A percentile compares a stretch with the other conserved stretches of the same genome.
Evolutionary conservation across 1,140 invertebrate genomes (phyloP).

Genomic region (Microvelia longipes): DNA sequence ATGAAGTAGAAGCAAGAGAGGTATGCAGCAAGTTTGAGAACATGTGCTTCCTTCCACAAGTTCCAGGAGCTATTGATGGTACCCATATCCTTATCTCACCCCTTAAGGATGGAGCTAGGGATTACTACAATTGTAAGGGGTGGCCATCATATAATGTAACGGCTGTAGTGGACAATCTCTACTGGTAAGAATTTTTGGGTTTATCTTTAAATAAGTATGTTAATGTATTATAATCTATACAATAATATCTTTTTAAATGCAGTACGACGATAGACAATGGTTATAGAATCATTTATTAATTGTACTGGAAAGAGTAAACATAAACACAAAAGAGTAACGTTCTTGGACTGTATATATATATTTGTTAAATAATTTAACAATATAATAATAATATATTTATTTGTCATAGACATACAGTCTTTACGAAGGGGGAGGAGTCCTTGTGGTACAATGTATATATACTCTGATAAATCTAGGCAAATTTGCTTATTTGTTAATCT

Average conservation of each 20-base stretch:
- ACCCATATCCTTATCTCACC: not conserved
- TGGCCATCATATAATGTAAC: not conserved
- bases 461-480: too few species aligned
- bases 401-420: too few species aligned
- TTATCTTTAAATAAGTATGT: too few species aligned
- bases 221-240: not conserved
- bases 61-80: not conserved
- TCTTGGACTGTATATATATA: too few species aligned
- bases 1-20: not conserved
- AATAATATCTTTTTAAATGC: not conserved
- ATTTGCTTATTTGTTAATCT: not conserved
- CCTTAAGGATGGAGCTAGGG: not conserved
- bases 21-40: not conserved
- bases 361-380: not conserved
- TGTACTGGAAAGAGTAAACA: not conserved
- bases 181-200: too few species aligned
- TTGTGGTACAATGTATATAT: too few species aligned
- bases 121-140: not conserved
- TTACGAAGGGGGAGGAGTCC: too few species aligned
- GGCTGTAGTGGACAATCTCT: not conserved
- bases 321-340: too few species aligned
- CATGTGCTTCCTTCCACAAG: not conserved
- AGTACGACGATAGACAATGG: not conserved
- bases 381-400: too few species aligned
- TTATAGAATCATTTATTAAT: not conserved